A percentile compares a stretch with the other conserved stretches of the same genome.
phyloP scores from a whole-genome alignment of 2,888 invertebrate species.

The Helicoverpa assulta region DNA sequence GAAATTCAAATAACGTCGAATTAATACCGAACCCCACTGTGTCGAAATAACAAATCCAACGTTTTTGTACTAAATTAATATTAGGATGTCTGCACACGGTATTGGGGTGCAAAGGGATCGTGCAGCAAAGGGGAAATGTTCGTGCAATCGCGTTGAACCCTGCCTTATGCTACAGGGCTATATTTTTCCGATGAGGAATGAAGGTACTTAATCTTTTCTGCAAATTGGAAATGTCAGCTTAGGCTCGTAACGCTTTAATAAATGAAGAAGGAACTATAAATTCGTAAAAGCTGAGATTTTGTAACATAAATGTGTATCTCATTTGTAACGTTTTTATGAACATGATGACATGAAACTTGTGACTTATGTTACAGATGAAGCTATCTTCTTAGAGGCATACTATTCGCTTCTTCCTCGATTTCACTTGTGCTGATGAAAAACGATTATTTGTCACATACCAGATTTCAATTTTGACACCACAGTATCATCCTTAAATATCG shows the following conservation, averaged over 20 bases:
- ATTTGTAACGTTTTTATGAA: too few species aligned
- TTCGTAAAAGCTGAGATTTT: background rate
- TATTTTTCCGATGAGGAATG: conserved; percentile 9
- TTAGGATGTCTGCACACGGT: conserved; percentile 38
- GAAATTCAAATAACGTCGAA: conserved; percentile 21
- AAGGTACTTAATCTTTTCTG: background rate
- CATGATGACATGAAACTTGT: too few species aligned
- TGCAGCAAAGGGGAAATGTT: conserved; percentile 23
- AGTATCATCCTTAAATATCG: too few species aligned
- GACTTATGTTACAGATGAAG: too few species aligned
- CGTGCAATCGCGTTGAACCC: conserved; percentile 19
- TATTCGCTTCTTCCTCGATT: too few species aligned
- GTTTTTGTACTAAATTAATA: conserved; percentile 39
- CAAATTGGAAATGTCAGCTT: conserved; percentile 10
- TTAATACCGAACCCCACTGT: conserved; percentile 22
- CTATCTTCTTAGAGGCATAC: too few species aligned
- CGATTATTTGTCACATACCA: too few species aligned
- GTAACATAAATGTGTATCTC: too few species aligned
- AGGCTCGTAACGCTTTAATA: background rate
- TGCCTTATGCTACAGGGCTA: conserved; percentile 23
- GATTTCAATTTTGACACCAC: too few species aligned
- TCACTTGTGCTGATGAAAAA: too few species aligned
- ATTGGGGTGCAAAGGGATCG: conserved; percentile 13
- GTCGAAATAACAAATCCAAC: conserved; percentile 42
- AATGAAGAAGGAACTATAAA: background rate